Evolutionary conservation across 2,888 invertebrate genomes (phyloP), one percentile per base, ranked within the genome.

Genomic region (Thymelicus sylvestris): DNA sequence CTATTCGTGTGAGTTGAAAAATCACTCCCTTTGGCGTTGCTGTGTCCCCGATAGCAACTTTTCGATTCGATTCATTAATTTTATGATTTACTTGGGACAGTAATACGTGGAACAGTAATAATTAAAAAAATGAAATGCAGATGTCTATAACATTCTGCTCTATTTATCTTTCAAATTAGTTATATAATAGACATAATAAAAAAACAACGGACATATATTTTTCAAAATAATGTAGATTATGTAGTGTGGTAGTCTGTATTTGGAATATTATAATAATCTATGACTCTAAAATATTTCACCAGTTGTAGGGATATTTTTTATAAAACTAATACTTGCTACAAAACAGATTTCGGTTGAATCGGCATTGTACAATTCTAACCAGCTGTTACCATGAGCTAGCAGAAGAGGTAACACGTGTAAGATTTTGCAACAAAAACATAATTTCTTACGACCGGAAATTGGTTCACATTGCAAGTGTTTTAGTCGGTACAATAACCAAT

Each of bases 1-100:
- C 93, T 92, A 93, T 84, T 86, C 82, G 88, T 86, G 88, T 89
- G 89, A 89, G 87, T 87, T 89, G 84, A 87, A 85, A 90, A 90
- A 87, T 92, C 88, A 90, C 86, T 89, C 91, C 89, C 88, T 85
- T 81, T 77, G 86, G 84, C 84, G 82, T 80, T 81, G 73, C 82
- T 66, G 71, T 66, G 71, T 71, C 70, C 66, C 71, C 66, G 47
- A 67, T 72, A 68, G 75, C 75, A 74, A 78, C 76, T 76, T 74
- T 78, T 74, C 68, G 76, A 75, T 76, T 76, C 74, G 76, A 71
- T 76, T 78, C 78, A 81, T 80, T 82, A 78, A 75, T 71, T 68
- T 71, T 66, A 31, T 38, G 57, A n/a, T 55, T 66, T 52, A 52
- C 12, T 50, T 52, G 19, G 3, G 31, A 31, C 31, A 31, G 31